Base-by-base conservation (phyloP, 2,888 invertebrate species). In the Hylaea fasciaria region DNA sequence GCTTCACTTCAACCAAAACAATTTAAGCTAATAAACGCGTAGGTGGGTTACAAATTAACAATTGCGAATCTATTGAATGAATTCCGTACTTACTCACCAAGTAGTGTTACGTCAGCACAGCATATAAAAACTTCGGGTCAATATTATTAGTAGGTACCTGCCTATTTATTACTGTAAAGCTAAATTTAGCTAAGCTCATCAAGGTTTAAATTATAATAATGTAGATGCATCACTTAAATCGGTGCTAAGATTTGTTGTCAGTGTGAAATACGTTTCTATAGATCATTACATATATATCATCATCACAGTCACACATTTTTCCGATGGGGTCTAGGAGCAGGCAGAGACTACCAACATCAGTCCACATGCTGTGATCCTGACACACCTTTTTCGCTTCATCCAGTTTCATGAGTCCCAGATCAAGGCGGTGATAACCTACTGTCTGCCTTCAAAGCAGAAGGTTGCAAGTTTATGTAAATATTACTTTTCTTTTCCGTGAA, bases 1-100 rank as follows among this genome's bases (percentile, higher is more conserved):
- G 22, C 11, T 40, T 46, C 50, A 56, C 37, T 43, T 22, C 39
- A 29, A 52, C 22, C 39, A 29, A 52, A 61, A 52, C 48, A 56
- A 56, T 56, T 54, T 55, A 45, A 51, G 52, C 52, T 52, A 56
- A 50, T 54, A 55, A 48, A 32, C 32, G 14, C 56, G 61, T 61
- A 39, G 61, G 61, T 39, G 56, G 52, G 46, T 46, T 43, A 48
- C 47, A 56, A 56, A 53, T 57, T 62, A 62, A 39, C 61, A 48
- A 56, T 56, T 39, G 50, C 50, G 51, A 44, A 52, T 52, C 46
- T 47, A 35, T 52, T 56, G 47, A 47, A 55, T 54, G 44, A 45
- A 53, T 49, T 35, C 41, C 41, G 32, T 41, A 61, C 47, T 61
- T 49, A 57, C 52, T 62, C 56, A 62, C 53, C 51, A 13, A 53